These are phyloP conservation scores for Epicauta chinensis DNA, from an alignment of 1,140 invertebrate genomes.

Conservation along the genomic window DNA sequence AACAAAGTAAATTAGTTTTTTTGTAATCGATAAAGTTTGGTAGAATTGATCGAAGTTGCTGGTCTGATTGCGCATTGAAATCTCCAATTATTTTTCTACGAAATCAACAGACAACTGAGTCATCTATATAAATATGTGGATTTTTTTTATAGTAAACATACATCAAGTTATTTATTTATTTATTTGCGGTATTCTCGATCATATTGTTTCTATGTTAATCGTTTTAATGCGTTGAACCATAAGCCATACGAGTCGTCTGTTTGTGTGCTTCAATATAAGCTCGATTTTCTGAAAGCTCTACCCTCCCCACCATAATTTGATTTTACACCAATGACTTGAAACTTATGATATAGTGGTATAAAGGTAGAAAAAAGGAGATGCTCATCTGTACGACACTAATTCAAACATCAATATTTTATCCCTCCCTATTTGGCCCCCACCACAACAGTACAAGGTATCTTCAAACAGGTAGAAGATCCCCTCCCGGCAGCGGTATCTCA, in stretches of 20 bases:
- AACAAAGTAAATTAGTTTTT: too few relatives aligned
- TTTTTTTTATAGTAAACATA: too few relatives aligned
- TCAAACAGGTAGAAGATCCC: slow-evolving; percentile 24
- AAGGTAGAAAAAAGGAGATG: slow-evolving; percentile 22
- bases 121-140: too few relatives aligned
- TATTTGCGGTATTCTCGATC: too few relatives aligned
- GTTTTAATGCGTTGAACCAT: too few relatives aligned
- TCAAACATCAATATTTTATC: slow-evolving; percentile 38
- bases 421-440: slow-evolving; percentile 26
- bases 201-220: too few relatives aligned
- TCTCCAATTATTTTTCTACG: slow-evolving; percentile 1
- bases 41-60: neutral
- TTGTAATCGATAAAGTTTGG: too few relatives aligned
- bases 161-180: too few relatives aligned
- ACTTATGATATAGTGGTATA: slow-evolving; percentile 25
- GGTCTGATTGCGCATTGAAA: slow-evolving; percentile 10
- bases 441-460: slow-evolving; percentile 15
- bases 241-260: too few relatives aligned
- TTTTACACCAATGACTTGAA: slow-evolving; percentile 33
- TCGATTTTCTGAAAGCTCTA: neutral
- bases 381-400: slow-evolving; percentile 34
- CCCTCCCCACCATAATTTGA: slow-evolving; percentile 13
- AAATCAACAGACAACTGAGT: too few relatives aligned
- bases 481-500: slow-evolving; percentile 22
- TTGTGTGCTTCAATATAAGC: too few relatives aligned